Conservation (phyloP, 1,140 invertebrate genomes). For the Vollenhovia emeryi region DNA sequence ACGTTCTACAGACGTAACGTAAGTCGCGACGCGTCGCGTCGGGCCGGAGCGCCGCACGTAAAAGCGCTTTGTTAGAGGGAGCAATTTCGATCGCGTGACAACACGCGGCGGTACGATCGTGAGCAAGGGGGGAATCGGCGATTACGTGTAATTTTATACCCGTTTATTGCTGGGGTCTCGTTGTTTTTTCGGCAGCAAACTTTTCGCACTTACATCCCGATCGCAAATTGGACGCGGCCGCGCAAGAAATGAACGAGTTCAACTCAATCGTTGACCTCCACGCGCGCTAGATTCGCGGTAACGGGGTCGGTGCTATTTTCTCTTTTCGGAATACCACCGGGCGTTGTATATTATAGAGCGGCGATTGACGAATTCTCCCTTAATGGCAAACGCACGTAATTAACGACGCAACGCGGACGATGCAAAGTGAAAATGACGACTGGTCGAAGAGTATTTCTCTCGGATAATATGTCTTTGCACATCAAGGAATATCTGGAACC, state of each 20-base stretch:
- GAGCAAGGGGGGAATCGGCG: conserved; percentile 65
- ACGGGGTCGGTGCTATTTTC: not conserved
- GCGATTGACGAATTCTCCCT: not conserved
- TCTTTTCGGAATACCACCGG: not conserved
- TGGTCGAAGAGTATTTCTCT: not conserved
- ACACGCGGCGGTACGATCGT: conserved; percentile 33
- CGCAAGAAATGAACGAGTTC: not conserved
- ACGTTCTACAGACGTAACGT: not conserved
- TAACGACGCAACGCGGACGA: not conserved
- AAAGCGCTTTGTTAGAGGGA: conserved; percentile 80
- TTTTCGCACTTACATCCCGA: conserved; percentile 63
- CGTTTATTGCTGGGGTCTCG: conserved; percentile 77
- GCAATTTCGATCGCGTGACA: conserved; percentile 83
- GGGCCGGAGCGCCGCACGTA: conserved; percentile 71
- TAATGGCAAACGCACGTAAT: not conserved
- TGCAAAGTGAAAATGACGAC: not conserved
- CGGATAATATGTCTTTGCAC: not conserved
- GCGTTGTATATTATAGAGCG: not conserved
- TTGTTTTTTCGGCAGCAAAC: conserved; percentile 67
- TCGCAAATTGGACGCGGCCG: conserved; percentile 29
- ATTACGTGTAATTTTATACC: conserved; percentile 82
- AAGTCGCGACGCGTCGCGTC: conserved; percentile 56
- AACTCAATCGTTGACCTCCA: conserved; percentile 16
- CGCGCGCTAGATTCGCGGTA: not conserved
- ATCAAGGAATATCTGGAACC: not conserved